Conservation (phyloP, 2,797 vertebrate genomes). For the Molossus molossus region DNA sequence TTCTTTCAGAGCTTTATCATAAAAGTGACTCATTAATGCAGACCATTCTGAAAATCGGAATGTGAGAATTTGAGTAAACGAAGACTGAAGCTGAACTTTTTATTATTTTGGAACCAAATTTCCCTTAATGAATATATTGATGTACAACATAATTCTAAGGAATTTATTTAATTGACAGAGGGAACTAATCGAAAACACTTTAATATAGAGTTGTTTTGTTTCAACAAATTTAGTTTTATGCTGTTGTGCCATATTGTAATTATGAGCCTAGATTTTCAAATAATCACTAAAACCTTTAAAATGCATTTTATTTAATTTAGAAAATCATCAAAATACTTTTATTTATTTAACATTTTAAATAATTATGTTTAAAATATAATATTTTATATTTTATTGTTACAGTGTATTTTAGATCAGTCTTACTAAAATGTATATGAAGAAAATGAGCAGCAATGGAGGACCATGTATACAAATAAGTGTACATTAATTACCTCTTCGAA, state of each 20-base stretch:
- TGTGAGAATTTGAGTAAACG: constrained; percentile 58
- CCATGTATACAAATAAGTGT: not conserved
- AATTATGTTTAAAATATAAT: not conserved
- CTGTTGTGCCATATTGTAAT: not conserved
- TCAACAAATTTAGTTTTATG: not conserved
- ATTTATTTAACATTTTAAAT: constrained; percentile 3
- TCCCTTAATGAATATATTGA: not conserved
- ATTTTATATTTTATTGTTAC: not conserved
- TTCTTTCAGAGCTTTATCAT: constrained; percentile 70
- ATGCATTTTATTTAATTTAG: not conserved
- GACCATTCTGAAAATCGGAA: constrained; percentile 65
- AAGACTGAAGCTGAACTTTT: constrained; percentile 26
- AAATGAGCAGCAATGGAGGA: not conserved
- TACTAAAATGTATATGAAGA: not conserved
- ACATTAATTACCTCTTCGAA: not conserved
- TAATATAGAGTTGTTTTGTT: not conserved
- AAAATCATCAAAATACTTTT: not conserved
- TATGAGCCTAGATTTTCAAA: constrained; percentile 26
- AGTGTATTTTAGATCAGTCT: not conserved
- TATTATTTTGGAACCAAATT: not conserved
- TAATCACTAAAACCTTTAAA: not conserved
- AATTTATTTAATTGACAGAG: constrained; percentile 5
- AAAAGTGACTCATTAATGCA: constrained; percentile 76
- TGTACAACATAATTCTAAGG: constrained; percentile 8
- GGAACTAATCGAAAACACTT: not conserved